Evolutionary conservation across 2,888 invertebrate genomes (phyloP).

Genomic region (Philopedon plagiatum): DNA sequence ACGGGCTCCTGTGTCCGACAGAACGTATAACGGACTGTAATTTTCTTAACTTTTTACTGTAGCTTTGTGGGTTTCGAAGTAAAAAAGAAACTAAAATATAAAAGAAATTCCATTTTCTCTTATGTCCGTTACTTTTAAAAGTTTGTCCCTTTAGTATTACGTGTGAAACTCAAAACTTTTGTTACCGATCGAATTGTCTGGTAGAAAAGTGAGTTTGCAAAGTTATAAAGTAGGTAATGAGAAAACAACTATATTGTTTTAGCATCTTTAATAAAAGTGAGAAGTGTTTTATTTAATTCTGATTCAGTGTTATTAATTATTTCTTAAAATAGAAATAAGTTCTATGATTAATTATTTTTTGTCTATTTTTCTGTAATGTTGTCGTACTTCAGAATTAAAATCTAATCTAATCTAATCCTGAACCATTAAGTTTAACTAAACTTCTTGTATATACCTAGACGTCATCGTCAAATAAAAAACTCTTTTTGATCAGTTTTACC

Average conservation of each 20-base stretch:
- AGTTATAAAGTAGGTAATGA: neutral
- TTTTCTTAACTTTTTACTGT: slow-evolving; percentile 14
- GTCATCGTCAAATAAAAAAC: too few relatives aligned
- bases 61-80: neutral
- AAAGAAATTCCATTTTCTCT: slow-evolving; percentile 8
- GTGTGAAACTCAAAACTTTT: slow-evolving; percentile 9
- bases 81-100: slow-evolving; percentile 1
- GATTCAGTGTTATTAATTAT: too few relatives aligned
- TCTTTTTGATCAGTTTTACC: too few relatives aligned
- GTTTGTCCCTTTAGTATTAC: neutral
- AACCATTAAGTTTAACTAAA: too few relatives aligned
- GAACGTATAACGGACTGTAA: neutral
- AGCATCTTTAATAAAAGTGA: too few relatives aligned
- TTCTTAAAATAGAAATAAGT: too few relatives aligned
- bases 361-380: too few relatives aligned
- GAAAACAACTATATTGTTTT: neutral
- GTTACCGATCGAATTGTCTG: neutral
- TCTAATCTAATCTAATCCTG: too few relatives aligned
- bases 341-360: too few relatives aligned
- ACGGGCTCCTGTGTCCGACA: neutral
- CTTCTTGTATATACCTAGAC: too few relatives aligned
- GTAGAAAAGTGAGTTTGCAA: neutral
- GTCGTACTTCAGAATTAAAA: too few relatives aligned
- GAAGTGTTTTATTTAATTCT: too few relatives aligned
- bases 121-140: neutral